Conservation (phyloP, 2,113 vertebrate genomes). For the Acinonyx jubatus region DNA sequence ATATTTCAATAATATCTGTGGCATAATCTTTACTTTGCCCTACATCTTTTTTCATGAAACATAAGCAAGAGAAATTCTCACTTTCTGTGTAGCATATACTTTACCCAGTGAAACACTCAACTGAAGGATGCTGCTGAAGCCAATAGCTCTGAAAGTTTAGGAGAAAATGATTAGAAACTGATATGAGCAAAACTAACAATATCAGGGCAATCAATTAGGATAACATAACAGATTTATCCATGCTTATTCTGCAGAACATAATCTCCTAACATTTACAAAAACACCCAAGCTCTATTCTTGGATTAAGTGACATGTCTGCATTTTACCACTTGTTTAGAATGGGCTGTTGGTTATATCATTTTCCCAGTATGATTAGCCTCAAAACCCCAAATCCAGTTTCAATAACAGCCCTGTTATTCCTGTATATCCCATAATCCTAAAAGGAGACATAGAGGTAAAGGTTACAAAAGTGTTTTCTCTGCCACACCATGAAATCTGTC, state of each 20-base stretch:
- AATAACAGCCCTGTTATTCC: background rate
- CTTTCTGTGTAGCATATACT: background rate
- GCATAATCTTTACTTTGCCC: background rate
- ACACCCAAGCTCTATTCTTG: slow-evolving; percentile 40
- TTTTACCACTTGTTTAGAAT: slow-evolving; percentile 48
- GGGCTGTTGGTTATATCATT: slow-evolving; percentile 46
- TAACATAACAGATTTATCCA: slow-evolving; percentile 59
- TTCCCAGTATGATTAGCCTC: slow-evolving; percentile 45
- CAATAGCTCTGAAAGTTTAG: slow-evolving; percentile 64
- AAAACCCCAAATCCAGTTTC: background rate
- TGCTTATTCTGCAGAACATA: slow-evolving; percentile 54
- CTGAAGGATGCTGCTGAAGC: background rate
- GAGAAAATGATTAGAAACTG: slow-evolving; percentile 63
- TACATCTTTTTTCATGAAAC: background rate
- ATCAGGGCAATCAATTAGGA: slow-evolving; percentile 64
- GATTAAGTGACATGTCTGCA: slow-evolving; percentile 58
- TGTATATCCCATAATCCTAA: slow-evolving; percentile 28
- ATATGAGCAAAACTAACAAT: slow-evolving; percentile 62
- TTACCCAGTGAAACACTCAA: background rate
- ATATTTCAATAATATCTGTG: background rate
- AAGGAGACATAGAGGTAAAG: slow-evolving; percentile 62
- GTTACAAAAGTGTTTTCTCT: slow-evolving; percentile 70
- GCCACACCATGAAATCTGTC: slow-evolving; percentile 82
- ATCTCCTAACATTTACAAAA: slow-evolving; percentile 63
- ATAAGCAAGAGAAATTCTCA: slow-evolving; percentile 11